Evolutionary conservation across 2,888 invertebrate genomes (phyloP), one percentile per base, ranked within the genome.

Genomic region (Agrochola macilenta): DNA sequence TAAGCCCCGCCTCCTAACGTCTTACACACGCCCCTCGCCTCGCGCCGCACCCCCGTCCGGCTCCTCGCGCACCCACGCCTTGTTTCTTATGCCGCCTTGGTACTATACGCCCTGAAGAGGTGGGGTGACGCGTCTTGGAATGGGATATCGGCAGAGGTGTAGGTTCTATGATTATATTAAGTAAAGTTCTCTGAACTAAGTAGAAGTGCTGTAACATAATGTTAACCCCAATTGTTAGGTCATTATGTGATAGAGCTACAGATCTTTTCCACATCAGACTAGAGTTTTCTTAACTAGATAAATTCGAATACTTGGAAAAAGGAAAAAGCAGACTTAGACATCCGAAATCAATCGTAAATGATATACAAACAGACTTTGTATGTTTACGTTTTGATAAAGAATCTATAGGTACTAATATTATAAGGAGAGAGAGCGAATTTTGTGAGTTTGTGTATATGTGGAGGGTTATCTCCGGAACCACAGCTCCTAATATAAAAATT

Each of bases 1-100:
- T 94, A 92, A 39, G 91, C 93, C 89, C 89, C 95, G 93, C 95
- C 95, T 85, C 77, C 81, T 77, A 79, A 87, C 91, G 92, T 94
- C 95, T 95, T 95, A 89, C 88, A 86, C 91, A 91, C 91, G 85
- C 88, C 90, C 74, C 83, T 71, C 85, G 76, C 77, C 86, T 87
- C 81, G 83, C 82, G 79, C 89, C 81, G 58, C 86, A 65, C 85
- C 86, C 78, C 87, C 87, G 86, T 84, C 80, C 80, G 77, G 57
- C 83, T 87, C 85, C 93, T 93, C 88, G 87, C 89, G 90, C 92
- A 87, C 76, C 80, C 79, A 91, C 94, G 92, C 94, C 93, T 90
- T 78, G 86, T 88, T 81, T 92, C 93, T 93, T 92, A 90, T 66
- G 64, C 72, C 76, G 81, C 85, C 82, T 73, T 83, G 71, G 80